A percentile compares a stretch with the other conserved stretches of the same genome.
phyloP scores from a whole-genome alignment of 2,113 vertebrate genomes.

The Chascanopsetta lugubris region DNA sequence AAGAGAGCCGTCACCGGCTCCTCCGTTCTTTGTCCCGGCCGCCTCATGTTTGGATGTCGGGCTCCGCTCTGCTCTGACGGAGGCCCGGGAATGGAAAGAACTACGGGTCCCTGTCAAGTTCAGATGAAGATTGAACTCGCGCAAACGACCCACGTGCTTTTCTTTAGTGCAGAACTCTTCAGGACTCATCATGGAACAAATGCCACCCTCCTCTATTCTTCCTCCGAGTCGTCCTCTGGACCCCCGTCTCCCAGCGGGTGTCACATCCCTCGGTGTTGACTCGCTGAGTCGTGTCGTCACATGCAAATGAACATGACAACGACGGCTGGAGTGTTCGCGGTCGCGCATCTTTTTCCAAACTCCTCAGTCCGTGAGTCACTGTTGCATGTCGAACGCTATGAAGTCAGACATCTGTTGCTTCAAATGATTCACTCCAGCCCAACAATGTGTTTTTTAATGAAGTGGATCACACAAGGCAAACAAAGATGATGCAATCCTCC shows the following conservation, averaged over 20 bases:
- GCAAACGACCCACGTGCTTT: constrained; percentile 45
- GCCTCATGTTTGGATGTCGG: constrained; percentile 41
- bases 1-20: constrained; percentile 56
- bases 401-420: constrained; percentile 20
- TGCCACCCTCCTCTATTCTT: constrained; percentile 11
- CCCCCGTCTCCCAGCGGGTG: background rate
- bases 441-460: constrained; percentile 4
- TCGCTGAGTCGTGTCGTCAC: constrained; percentile 23
- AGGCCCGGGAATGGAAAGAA: constrained; percentile 25
- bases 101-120: constrained; percentile 15
- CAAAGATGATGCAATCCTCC: background rate
- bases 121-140: constrained; percentile 11
- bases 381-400: constrained; percentile 11
- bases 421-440: background rate
- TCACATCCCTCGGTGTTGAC: background rate
- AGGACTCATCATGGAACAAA: constrained; percentile 54
- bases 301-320: too few species aligned
- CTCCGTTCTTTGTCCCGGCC: constrained; percentile 43
- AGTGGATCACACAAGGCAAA: background rate
- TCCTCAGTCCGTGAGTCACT: constrained; percentile 20
- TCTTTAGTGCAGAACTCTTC: constrained; percentile 31
- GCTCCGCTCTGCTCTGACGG: constrained; percentile 3
- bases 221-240: background rate
- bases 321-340: too few species aligned
- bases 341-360: constrained; percentile 18